phyloP scores from a whole-genome alignment of 1,140 invertebrate genomes.

The Rhopalosiphum maidis region DNA sequence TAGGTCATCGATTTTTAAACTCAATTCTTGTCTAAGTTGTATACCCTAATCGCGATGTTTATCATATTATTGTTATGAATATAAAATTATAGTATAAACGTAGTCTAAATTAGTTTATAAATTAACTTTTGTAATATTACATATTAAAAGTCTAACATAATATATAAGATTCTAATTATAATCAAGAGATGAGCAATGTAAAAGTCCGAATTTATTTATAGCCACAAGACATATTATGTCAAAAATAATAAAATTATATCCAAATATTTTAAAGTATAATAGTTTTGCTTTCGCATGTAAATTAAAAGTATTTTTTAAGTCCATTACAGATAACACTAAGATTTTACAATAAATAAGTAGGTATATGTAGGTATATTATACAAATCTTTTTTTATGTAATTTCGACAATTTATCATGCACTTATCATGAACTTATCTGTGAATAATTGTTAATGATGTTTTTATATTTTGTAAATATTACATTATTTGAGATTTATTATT shows the following conservation, averaged over 20 bases:
- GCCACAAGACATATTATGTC: not conserved
- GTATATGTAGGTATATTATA: too few relatives aligned
- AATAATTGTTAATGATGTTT: too few relatives aligned
- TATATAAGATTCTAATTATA: too few relatives aligned
- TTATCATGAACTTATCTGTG: not conserved
- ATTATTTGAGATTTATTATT: too few relatives aligned
- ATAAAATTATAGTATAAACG: not conserved
- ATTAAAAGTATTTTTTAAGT: not conserved
- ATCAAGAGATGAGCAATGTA: not conserved
- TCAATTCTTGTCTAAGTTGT: too few relatives aligned
- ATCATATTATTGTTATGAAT: not conserved
- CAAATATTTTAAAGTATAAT: not conserved
- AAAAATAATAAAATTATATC: not conserved
- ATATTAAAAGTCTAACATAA: not conserved
- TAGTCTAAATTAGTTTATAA: not conserved
- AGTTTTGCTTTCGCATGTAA: not conserved
- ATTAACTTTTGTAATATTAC: not conserved
- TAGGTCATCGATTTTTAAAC: too few relatives aligned
- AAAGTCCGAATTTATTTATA: not conserved
- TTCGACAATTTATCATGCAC: not conserved
- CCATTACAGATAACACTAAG: too few relatives aligned
- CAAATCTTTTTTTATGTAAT: not conserved
- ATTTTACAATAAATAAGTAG: not conserved
- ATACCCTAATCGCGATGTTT: not conserved
- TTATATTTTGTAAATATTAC: not conserved